Evolutionary conservation across 2,888 invertebrate genomes (phyloP), one percentile per base, ranked within the genome.

Genomic region (Apomyelois bistriatella): DNA sequence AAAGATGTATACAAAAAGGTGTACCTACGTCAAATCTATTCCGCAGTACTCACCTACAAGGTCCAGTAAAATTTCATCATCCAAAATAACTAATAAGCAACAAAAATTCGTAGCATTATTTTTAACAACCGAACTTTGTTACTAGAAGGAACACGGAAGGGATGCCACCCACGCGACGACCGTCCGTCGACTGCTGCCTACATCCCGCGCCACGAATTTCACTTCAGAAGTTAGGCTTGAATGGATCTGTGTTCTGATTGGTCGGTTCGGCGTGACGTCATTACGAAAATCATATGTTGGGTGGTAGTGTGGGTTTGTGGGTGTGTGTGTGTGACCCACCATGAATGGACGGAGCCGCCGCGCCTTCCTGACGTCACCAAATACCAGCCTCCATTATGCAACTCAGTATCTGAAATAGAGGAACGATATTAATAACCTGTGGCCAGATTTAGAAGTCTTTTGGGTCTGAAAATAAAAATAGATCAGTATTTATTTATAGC

Each of bases 261-360:
- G 94, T 82, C 74, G 75, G 70, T 57, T 62, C 65, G 65, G 61
- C 62, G 92, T 94, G 94, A 94, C 94, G 94, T 94, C 94, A 94
- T 92, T 76, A 92, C 93, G 93, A 83, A 85, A 86, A 86, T 93
- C 93, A 93, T 93, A 92, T 92, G 91, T 69, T 51, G 56, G 48
- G 57, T 16, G 67, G 53, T 50, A 50, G 61, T 67, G 76, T 73
- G 60, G 57, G 54, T 60, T 64, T 56, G 63, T 37, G 55, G 66
- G 74, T 78, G 81, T 81, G 83, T 58, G 83, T 70, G 80, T 59
- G 60, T 60, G 60, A 65, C 60, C 60, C 67, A 40, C 9, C 15
- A 84, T 86, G 85, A 86, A 86, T 87, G 86, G 85, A 76, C 73
- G 72, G 65, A 66, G 62, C 66, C 73, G 80, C 79, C 85, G 76